A percentile compares a stretch with the other conserved stretches of the same genome.
Conservation (phyloP, 2,888 invertebrate species). For the Dexiosoma caninum region DNA sequence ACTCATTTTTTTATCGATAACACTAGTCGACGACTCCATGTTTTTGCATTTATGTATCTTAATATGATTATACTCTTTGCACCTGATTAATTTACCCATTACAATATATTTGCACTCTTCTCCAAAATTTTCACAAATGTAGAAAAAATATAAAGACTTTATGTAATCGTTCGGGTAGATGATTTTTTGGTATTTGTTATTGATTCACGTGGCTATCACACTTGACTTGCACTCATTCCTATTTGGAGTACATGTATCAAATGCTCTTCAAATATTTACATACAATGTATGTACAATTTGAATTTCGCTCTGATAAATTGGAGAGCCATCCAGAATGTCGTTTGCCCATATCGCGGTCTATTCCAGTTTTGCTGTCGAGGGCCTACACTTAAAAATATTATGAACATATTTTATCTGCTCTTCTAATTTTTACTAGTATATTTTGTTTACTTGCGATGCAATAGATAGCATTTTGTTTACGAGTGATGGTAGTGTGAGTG, state of each 20-base stretch:
- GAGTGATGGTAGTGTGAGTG: neutral
- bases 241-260: neutral
- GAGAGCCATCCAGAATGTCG: constrained; percentile 24
- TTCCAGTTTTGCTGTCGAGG: neutral
- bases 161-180: too few relatives aligned
- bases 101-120: too few relatives aligned
- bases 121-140: too few relatives aligned
- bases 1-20: too few relatives aligned
- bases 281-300: neutral
- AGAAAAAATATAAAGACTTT: too few relatives aligned
- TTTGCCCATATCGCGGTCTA: constrained; percentile 17
- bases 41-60: too few relatives aligned
- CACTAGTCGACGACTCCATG: too few relatives aligned
- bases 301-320: constrained; percentile 32
- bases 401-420: neutral
- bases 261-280: neutral
- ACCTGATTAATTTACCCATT: too few relatives aligned
- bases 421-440: neutral
- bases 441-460: too few relatives aligned
- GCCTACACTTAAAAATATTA: neutral
- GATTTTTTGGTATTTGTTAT: neutral
- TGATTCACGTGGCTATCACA: neutral
- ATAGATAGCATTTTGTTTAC: neutral
- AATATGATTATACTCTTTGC: too few relatives aligned
- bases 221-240: neutral